Base-by-base conservation (phyloP, 2,888 invertebrate species). In the Pseudoips prasinana region DNA sequence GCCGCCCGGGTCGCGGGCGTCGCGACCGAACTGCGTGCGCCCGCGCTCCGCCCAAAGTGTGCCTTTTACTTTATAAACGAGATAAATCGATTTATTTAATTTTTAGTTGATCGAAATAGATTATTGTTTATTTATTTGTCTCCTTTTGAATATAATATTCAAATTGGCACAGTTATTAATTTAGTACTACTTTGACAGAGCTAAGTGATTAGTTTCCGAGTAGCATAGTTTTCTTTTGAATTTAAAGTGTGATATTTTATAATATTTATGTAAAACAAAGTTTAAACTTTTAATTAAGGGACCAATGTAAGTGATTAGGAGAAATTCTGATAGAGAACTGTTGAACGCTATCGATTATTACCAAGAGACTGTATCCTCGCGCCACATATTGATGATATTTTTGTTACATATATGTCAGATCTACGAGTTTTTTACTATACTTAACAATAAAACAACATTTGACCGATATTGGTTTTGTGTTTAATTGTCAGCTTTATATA, bases 201-300 rank as follows among this genome's bases (percentile, higher is more conserved):
- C 81, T 83, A 83, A 82, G 73, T 77, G 73, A 77, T 83, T 83
- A 82, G 81, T 81, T 83, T 84, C 77, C 78, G 82, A 65, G 65
- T 87, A 86, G 85, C 57, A 75, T 83, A 84, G 80, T 77, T 81
- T 83, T 60, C 76, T 80, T 83, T 87, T 85, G 85, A 87, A 86
- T 86, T 85, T 85, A 86, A 87, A 85, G 88, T 87, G 88, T 88
- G 88, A 88, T 88, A 88, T 88, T 87, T 87, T 86, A 82, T 85
- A 84, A 83, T 86, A 86, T 86, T 86, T 85, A 86, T 86, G 29
- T 54, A 82, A 85, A 85, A 85, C 77, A 86, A 85, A 84, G 84
- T 85, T 84, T 73, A 82, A 84, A 79, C 82, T 82, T 86, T 84
- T 81, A 84, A 85, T 77, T 85, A 87, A 87, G 88, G 88, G 87